A percentile compares a stretch with the other conserved stretches of the same genome.
phyloP scores from a whole-genome alignment of 2,888 invertebrate genomes.

The Latheticus oryzae region DNA sequence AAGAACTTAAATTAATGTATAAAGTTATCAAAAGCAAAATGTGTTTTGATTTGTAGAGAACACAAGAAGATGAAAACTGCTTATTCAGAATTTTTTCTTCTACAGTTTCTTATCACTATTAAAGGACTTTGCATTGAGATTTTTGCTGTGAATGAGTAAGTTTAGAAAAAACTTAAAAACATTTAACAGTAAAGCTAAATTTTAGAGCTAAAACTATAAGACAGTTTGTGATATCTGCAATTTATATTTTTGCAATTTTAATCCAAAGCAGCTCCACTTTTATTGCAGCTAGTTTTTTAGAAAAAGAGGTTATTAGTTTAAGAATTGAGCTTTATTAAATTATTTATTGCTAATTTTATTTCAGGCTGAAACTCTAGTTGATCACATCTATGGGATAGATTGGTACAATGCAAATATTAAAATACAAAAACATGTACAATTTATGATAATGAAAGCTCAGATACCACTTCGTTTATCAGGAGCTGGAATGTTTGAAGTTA shows the following conservation, averaged over 20 bases:
- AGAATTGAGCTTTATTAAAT: not conserved
- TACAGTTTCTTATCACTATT: not conserved
- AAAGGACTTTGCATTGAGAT: not conserved
- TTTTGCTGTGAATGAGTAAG: slow-evolving; percentile 2
- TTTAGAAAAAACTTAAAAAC: not conserved
- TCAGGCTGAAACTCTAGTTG: slow-evolving; percentile 4
- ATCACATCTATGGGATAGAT: slow-evolving; percentile 1
- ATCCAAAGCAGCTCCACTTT: not conserved
- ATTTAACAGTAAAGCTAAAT: no score
- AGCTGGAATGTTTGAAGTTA: slow-evolving; percentile 8
- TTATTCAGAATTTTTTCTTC: not conserved
- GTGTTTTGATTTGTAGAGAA: not conserved
- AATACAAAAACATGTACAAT: not conserved
- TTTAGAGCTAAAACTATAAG: not conserved
- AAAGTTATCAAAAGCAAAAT: no score
- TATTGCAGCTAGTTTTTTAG: not conserved
- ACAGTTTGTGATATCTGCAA: not conserved
- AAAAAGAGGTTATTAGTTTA: slow-evolving; percentile 3
- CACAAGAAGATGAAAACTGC: not conserved
- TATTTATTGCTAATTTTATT: no score
- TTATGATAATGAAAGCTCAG: slow-evolving; percentile 9
- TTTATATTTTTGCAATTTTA: not conserved
- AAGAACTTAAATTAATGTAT: no score
- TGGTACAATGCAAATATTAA: slow-evolving; percentile 3
- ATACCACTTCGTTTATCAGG: slow-evolving; percentile 1